Conservation (phyloP, 2,113 vertebrate genomes). For the Nicator chloris region DNA sequence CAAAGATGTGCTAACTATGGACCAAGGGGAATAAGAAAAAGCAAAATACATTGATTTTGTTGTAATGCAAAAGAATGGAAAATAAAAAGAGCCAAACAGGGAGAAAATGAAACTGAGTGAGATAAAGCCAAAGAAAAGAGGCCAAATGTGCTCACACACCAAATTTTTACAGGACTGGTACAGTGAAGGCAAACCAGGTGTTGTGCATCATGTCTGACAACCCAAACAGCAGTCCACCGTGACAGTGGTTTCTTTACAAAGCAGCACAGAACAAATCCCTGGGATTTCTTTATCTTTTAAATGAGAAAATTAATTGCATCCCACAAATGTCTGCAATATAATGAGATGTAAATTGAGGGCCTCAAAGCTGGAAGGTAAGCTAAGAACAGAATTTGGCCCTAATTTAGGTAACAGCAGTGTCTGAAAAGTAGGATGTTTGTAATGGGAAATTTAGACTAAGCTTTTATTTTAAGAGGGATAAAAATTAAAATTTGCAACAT, state of each 20-base stretch:
- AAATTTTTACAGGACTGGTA: background rate
- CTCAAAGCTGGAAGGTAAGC: background rate
- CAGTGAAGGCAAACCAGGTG: background rate
- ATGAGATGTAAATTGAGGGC: background rate
- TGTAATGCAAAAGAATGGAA: background rate
- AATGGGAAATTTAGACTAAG: background rate
- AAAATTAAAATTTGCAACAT: background rate
- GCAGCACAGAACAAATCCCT: background rate
- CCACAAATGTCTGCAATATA: background rate
- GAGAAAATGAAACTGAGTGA: background rate
- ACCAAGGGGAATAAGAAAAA: background rate
- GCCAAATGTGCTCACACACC: accelerated
- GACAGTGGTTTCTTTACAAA: background rate
- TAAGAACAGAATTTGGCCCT: background rate
- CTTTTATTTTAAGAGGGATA: background rate
- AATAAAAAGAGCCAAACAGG: background rate
- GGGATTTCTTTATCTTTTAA: background rate
- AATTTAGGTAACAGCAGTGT: background rate
- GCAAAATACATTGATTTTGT: background rate
- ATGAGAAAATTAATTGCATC: background rate
- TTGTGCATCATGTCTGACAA: background rate
- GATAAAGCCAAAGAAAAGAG: background rate
- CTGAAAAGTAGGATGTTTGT: background rate
- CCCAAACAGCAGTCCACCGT: background rate
- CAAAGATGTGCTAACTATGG: background rate